A percentile compares a stretch with the other conserved stretches of the same genome.
These are phyloP conservation scores for Hippocampus comes DNA, from an alignment of 2,113 vertebrate species.

Conservation along the genomic window DNA sequence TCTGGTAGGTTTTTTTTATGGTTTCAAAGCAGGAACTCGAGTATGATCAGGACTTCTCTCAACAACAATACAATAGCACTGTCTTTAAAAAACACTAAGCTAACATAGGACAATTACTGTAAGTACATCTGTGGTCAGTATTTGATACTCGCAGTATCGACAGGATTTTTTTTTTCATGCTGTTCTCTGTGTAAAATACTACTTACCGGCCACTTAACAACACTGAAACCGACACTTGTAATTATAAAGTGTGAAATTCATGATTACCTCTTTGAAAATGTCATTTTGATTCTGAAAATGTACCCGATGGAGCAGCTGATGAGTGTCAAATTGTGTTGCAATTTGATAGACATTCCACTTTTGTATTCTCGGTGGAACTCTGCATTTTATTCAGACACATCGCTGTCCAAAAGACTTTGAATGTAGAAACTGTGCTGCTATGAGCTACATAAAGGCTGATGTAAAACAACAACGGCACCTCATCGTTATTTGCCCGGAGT, in stretches of 20 bases:
- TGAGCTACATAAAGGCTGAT: background rate
- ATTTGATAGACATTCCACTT: background rate
- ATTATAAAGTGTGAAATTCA: background rate
- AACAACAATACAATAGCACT: background rate
- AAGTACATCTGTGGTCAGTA: background rate
- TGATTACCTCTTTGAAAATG: background rate
- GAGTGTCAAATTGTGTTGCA: background rate
- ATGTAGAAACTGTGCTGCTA: constrained; percentile 53
- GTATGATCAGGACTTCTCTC: background rate
- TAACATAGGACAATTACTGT: background rate
- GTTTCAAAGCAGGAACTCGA: background rate
- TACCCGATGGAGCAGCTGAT: background rate
- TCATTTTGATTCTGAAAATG: background rate
- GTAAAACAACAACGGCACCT: background rate
- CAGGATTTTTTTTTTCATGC: background rate
- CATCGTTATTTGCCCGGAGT: background rate
- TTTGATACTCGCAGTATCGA: background rate
- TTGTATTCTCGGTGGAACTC: background rate
- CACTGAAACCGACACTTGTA: background rate
- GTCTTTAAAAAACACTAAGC: background rate
- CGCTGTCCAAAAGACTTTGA: constrained; percentile 9
- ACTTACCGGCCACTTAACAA: background rate
- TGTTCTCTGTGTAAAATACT: background rate
- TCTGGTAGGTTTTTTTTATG: too few relatives aligned
- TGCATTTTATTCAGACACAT: background rate